A percentile compares a stretch with the other conserved stretches of the same genome.
phyloP scores from a whole-genome alignment of 2,888 invertebrate genomes.

The Chirona hameri region DNA sequence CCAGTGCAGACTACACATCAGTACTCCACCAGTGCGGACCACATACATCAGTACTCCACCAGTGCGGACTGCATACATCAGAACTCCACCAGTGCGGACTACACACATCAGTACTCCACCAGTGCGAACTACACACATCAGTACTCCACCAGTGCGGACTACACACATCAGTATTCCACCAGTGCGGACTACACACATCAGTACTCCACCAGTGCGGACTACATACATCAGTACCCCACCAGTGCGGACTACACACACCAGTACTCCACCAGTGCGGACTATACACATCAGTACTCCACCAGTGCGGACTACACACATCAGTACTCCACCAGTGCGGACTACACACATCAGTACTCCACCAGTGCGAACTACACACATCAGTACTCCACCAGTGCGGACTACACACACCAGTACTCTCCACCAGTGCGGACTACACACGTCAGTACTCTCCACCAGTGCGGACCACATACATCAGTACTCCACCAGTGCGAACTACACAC shows the following conservation, averaged over 20 bases:
- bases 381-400: background rate
- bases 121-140: too few species aligned
- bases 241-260: too few species aligned
- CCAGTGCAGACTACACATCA: background rate
- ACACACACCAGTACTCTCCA: background rate
- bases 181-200: too few species aligned
- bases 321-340: background rate
- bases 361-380: too few species aligned
- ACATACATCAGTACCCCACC: background rate
- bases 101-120: background rate
- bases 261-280: background rate
- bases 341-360: background rate
- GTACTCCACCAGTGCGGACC: background rate
- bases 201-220: background rate
- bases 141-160: background rate
- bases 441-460: background rate
- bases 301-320: too few species aligned
- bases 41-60: background rate
- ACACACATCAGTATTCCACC: background rate
- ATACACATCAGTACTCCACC: background rate
- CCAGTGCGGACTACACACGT: background rate
- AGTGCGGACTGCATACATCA: too few species aligned
- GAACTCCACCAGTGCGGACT: background rate
- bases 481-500: background rate
- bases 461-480: background rate